phyloP scores from a whole-genome alignment of 2,888 invertebrate species.

The Leucophenga maculata region DNA sequence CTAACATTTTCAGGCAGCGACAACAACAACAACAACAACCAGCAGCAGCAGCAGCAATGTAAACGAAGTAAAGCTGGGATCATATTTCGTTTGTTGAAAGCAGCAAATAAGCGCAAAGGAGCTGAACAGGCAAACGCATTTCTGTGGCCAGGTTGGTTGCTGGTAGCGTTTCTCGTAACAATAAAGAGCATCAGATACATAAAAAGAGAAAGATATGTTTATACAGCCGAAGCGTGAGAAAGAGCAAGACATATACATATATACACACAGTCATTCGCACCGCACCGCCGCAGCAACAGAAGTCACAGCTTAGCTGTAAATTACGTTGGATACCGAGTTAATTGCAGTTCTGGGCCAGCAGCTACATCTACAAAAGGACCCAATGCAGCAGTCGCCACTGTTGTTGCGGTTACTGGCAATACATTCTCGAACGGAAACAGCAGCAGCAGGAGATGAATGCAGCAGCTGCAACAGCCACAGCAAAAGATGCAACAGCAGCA shows the following conservation, averaged over 20 bases:
- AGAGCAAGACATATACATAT: background rate
- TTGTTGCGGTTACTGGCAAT: background rate
- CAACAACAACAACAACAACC: constrained; percentile 27
- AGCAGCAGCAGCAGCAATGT: constrained; percentile 10
- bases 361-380: constrained; percentile 1
- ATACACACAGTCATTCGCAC: background rate
- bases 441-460: background rate
- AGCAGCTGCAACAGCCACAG: background rate
- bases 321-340: constrained; percentile 29
- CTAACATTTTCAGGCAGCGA: constrained; percentile 23
- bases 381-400: constrained; percentile 4
- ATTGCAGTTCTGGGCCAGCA: constrained; percentile 23
- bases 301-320: constrained; percentile 27
- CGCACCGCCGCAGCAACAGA: constrained; percentile 13
- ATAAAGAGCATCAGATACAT: background rate
- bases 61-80: constrained; percentile 23
- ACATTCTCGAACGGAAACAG: constrained; percentile 4
- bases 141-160: constrained; percentile 4
- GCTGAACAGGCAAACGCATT: constrained; percentile 5
- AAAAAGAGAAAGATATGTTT: background rate
- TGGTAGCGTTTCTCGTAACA: background rate
- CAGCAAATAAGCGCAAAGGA: constrained; percentile 16
- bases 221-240: background rate
- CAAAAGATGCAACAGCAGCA: constrained; percentile 6
- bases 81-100: constrained; percentile 30